Evolutionary conservation across 2,797 vertebrate genomes (phyloP), one percentile per base, ranked within the genome.

Genomic region (Hybognathus amarus): DNA sequence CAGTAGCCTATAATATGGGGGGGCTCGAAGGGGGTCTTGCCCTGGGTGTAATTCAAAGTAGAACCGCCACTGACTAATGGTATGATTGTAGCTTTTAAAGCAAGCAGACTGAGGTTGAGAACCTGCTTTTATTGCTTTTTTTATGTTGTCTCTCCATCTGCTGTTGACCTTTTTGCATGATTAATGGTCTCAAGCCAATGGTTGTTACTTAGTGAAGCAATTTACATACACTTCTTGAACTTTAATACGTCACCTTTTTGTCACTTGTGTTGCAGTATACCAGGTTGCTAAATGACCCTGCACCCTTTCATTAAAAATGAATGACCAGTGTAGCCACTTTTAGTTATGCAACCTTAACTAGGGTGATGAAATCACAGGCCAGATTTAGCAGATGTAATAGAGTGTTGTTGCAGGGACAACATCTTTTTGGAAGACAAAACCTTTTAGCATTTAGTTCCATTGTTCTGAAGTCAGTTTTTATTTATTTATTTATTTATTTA

Each of bases 101-200:
- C 1, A 2, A 50, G 27, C 17, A 30, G 17, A 11, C 69, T 50
- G 9, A 15, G 71, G 50, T 17, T 56, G 6, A 61, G 36, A 77
- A 61, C 15, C 20, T 61, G n/a, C 33, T 76, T 15, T 76, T 61
- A 42, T 27, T 76, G 74, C 13, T 40, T 61, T 76, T 59, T 40
- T 59, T 40, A 59, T 61, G 22, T 61, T 76, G 22, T 61, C 36
- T 38, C 52, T 3, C 1, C 52, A 75, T 75, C 22, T 75, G 15
- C 54, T 42, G n/a, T 38, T 77, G 15, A 42, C 54, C 54, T 61
- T 61, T 61, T 77, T 42, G 50, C 61, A 77, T 77, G 13, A 42
- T 42, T 77, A 61, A 61, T 61, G 54, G 36, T 61, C 15, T 77
- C 5, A 61, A 42, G n/a, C 15, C 9, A 61, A n/a, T 27, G 54